phyloP scores from a whole-genome alignment of 1,140 invertebrate genomes.

The Drosophila saltans region DNA sequence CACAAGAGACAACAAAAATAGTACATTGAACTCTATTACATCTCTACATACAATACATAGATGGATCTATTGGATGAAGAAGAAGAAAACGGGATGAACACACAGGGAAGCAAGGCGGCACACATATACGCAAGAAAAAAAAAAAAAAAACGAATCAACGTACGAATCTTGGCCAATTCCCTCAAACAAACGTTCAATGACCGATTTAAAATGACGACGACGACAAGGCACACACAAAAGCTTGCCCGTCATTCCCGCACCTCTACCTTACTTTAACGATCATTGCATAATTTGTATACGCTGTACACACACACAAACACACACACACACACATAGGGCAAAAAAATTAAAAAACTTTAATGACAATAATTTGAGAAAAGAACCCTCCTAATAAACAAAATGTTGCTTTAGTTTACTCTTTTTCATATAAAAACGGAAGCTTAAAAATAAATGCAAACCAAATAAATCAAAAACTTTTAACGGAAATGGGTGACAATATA shows the following conservation, averaged over 20 bases:
- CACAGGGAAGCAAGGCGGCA: no score
- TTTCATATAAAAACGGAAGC: no score
- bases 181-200: constrained; percentile 57
- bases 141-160: background rate
- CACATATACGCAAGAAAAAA: no score
- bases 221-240: constrained; percentile 10
- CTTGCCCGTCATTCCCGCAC: background rate
- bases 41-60: background rate
- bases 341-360: background rate
- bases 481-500: constrained; percentile 58
- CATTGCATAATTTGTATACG: constrained; percentile 64
- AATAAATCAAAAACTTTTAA: constrained; percentile 26
- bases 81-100: background rate
- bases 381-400: no score
- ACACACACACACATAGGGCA: no score
- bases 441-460: constrained; percentile 20
- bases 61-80: background rate
- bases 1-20: background rate
- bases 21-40: background rate
- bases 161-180: background rate
- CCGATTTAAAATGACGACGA: constrained; percentile 43
- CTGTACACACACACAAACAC: no score
- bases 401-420: background rate
- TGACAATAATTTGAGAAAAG: no score
- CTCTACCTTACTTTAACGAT: constrained; percentile 7